Conservation (phyloP, 2,888 invertebrate species). For the Andricus quercusramuli region DNA sequence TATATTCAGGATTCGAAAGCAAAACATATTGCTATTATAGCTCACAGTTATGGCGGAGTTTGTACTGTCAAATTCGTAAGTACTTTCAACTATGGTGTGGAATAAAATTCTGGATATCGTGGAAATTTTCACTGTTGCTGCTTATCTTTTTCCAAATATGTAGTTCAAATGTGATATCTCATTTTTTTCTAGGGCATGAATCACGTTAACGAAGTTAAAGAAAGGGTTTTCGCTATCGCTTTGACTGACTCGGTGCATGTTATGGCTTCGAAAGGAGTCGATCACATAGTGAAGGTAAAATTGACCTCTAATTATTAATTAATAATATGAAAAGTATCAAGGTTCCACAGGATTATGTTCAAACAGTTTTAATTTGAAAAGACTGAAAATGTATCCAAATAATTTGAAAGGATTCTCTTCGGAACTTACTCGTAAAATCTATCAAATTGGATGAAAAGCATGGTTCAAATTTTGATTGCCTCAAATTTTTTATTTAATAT, state of each 20-base stretch:
- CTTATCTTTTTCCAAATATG: not conserved
- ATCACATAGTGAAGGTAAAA: conserved; percentile 62
- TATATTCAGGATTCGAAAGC: conserved; percentile 82
- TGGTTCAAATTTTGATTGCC: no score
- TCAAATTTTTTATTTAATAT: no score
- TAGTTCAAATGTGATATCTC: no score
- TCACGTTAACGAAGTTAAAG: conserved; percentile 81
- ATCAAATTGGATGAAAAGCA: no score
- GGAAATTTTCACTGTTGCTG: conserved; percentile 1
- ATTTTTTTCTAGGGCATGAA: conserved; percentile 78
- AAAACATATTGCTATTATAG: conserved; percentile 85
- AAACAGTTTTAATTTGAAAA: no score
- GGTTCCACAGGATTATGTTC: no score
- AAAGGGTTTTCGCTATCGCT: conserved; percentile 86
- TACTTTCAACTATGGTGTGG: conserved; percentile 29
- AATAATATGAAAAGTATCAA: no score
- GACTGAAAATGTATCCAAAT: no score
- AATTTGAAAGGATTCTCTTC: no score
- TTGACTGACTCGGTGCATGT: conserved; percentile 89
- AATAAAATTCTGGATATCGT: conserved; percentile 14
- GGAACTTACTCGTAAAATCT: no score
- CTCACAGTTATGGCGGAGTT: conserved; percentile 90
- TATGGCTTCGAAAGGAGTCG: conserved; percentile 64
- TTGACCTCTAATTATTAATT: not conserved
- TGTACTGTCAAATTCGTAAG: conserved; percentile 83